phyloP scores from a whole-genome alignment of 53 echinoderm and acorn worm species.

The Mesocentrotus franciscanus region DNA sequence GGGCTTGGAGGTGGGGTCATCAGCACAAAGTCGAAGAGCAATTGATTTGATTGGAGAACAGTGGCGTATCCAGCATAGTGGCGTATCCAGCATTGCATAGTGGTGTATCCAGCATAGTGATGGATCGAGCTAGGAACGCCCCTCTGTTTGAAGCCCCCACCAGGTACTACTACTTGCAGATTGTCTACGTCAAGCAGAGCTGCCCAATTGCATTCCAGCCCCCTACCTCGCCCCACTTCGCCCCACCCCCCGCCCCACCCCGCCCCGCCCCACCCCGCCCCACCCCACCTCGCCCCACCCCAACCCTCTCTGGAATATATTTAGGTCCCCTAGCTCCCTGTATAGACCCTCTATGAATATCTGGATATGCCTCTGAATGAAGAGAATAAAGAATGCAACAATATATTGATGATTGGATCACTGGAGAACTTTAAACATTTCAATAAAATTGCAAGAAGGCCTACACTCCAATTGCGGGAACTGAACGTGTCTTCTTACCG shows the following conservation, averaged over 20 bases:
- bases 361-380: not conserved
- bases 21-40: constrained; percentile 13
- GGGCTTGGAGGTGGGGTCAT: not conserved
- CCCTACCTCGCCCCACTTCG: too few species aligned
- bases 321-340: not conserved
- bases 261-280: too few species aligned
- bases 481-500: too few species aligned
- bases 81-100: too few species aligned
- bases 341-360: not conserved
- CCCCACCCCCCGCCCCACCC: too few species aligned
- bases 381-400: not conserved
- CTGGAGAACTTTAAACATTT: too few species aligned
- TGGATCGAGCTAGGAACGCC: not conserved
- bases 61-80: not conserved
- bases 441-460: too few species aligned
- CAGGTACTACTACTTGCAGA: not conserved
- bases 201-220: not conserved
- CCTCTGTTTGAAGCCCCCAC: not conserved
- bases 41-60: not conserved
- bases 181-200: not conserved
- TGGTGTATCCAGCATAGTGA: too few species aligned
- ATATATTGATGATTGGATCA: not conserved
- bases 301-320: not conserved
- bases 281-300: not conserved
- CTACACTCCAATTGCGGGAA: not conserved